Base-by-base conservation (phyloP, 2,113 vertebrate genomes). In the Jaculus jaculus region DNA sequence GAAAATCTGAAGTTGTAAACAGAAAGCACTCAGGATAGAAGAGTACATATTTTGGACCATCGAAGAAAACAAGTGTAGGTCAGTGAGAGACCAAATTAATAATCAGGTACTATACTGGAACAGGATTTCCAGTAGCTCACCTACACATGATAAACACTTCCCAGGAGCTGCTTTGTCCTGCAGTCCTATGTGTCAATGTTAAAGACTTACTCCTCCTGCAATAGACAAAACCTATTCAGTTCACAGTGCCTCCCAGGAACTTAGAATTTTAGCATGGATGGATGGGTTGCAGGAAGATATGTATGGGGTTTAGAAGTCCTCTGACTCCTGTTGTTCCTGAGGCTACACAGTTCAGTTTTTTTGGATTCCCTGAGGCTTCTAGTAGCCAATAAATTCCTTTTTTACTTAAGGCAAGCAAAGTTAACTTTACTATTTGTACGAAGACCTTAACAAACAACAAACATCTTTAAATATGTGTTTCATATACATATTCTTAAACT, bases 381-480 rank as follows among this genome's bases (percentile, higher is more conserved):
- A 34, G 72, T 54, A 94, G 87, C 37, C 75, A 95, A 89, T 71
- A 94, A 85, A 96, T 83, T 92, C 39, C 89, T 47, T 81, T 95
- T 96, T 83, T 74, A 65, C 77, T 94, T 78, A 78, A 83, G 83
- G 32, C 42, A 89, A 34, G 10, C 90, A 92, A 60, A 89, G 80
- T 20, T 74, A 87, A 61, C 85, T 95, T 95, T 61, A 61, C 13
- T 92, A 60, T n/a, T 37, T 74, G 24, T 23, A 20, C 69, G 80
- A 69, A 47, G 12, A 87, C 4, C 26, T 84, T 91, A 74, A 75
- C 34, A 71, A 81, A 93, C 32, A 82, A 87, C n/a, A 37, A 1
- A 79, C 42, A 15, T 71, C 72, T 17, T 83, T 89, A 82, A 89
- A 91, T 32, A 42, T n/a, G 42, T 66, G 21, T 30, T 60, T 89